Evolutionary conservation across 1,140 invertebrate genomes (phyloP), one percentile per base, ranked within the genome.

Genomic region (Drosophila lacertosa): DNA sequence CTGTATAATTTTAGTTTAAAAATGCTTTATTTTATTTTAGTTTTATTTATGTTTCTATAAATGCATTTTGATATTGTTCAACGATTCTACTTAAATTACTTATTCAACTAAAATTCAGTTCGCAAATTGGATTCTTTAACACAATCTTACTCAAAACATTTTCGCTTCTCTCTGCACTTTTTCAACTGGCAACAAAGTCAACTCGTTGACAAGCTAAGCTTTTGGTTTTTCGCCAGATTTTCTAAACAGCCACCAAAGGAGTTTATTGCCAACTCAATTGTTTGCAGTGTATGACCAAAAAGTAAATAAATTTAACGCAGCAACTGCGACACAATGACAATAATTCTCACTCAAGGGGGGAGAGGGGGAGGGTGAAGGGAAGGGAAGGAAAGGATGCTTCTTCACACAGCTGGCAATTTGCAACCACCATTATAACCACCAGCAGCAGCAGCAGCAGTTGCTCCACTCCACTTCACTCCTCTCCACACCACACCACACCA

Each of bases 391-490:
- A 47, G 29, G 45, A 48, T n/a, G 29, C 33, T 15, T 35, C 24
- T 37, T 72, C 42, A 54, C 74, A 77, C 33, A 77, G 79, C 79
- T 86, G 77, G 82, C 81, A 88, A 88, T 88, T 88, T 77, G 47
- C 79, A 81, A 68, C 81, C 54, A 66, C 55, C 63, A 72, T 70
- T 65, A 70, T 51, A 37, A 65, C 67, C 67, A 54, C 66, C 66
- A 55, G 45, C 11, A 55, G 37, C 20, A 65, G 60, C 67, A 54
- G 59, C 66, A 55, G 45, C 11, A 55, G 37, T 13, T 20, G 35
- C 45, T 20, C 37, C 59, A 62, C 35, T 9, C 32, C 33, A 24
- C 40, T 22, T 39, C n/a, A n/a, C n/a, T n/a, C n/a, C n/a, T n/a
- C n/a, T n/a, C n/a, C n/a, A n/a, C n/a, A n/a, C n/a, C n/a, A n/a